Conservation (phyloP, 2,888 invertebrate genomes). For the Stomorhina lunata region DNA sequence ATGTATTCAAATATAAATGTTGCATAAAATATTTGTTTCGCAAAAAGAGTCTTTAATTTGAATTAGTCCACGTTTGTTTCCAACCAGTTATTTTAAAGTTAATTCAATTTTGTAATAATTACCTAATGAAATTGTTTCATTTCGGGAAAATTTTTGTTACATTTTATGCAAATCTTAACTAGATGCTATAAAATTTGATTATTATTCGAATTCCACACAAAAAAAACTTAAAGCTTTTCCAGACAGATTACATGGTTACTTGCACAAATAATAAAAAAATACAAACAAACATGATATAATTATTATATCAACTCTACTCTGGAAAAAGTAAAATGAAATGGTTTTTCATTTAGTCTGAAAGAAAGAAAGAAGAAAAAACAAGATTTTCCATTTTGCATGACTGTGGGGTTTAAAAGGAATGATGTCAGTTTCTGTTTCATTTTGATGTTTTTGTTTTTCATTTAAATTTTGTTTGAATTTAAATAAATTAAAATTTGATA, state of each 20-base stretch:
- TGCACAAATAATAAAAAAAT: no score
- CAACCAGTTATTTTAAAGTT: neutral
- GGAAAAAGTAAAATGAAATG: neutral
- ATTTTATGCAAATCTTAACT: constrained; percentile 40
- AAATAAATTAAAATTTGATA: neutral
- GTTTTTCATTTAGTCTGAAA: constrained; percentile 19
- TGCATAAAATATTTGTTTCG: no score
- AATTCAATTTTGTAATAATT: constrained; percentile 16
- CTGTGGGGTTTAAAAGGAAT: neutral
- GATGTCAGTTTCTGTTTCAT: neutral
- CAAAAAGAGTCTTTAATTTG: neutral
- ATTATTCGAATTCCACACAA: neutral
- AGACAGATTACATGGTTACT: constrained; percentile 46
- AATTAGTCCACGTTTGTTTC: neutral
- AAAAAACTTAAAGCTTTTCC: neutral
- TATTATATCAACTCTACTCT: constrained; percentile 49
- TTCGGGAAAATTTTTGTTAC: neutral
- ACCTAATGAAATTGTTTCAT: neutral
- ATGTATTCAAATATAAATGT: neutral
- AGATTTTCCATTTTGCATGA: constrained; percentile 53
- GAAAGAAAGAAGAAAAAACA: neutral
- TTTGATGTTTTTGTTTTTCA: neutral
- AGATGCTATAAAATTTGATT: constrained; percentile 19
- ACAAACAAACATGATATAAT: constrained; percentile 58
- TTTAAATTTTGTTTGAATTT: neutral